A percentile compares a stretch with the other conserved stretches of the same genome.
Evolutionary conservation across 2,888 invertebrate genomes (phyloP).

Genomic region (Sycophila texana): DNA sequence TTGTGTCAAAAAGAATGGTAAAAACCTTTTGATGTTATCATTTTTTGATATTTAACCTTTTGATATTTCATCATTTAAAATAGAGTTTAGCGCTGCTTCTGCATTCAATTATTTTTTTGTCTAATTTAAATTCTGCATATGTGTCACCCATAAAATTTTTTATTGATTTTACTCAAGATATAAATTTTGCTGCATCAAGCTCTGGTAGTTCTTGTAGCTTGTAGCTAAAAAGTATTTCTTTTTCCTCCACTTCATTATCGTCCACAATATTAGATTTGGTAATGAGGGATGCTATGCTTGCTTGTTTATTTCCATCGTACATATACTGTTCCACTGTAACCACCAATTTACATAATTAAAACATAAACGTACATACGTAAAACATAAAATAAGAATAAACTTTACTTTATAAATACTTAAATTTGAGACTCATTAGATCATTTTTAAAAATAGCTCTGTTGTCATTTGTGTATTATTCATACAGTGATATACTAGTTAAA

Average conservation of each 20-base stretch:
- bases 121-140: constrained; percentile 84
- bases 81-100: constrained; percentile 84
- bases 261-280: constrained; percentile 82
- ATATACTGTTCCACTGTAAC: constrained; percentile 84
- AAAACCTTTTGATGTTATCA: constrained; percentile 66
- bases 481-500: too few species aligned
- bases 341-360: constrained; percentile 26
- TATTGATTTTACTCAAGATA: constrained; percentile 90
- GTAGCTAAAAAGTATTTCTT: constrained; percentile 69
- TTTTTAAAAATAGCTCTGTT: too few species aligned
- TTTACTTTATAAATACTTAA: neutral
- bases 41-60: too few species aligned
- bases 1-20: neutral
- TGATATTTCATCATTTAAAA: constrained; percentile 79
- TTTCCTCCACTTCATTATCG: constrained; percentile 77
- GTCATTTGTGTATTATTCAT: too few species aligned
- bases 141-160: constrained; percentile 87
- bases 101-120: constrained; percentile 83
- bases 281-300: constrained; percentile 86
- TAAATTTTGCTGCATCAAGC: constrained; percentile 84
- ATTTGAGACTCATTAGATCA: too few species aligned
- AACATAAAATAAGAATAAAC: constrained; percentile 4
- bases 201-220: constrained; percentile 79
- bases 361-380: constrained; percentile 18
- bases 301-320: constrained; percentile 87